Evolutionary conservation across 2,888 invertebrate genomes (phyloP), one percentile per base, ranked within the genome.

Genomic region (Theretra japonica): DNA sequence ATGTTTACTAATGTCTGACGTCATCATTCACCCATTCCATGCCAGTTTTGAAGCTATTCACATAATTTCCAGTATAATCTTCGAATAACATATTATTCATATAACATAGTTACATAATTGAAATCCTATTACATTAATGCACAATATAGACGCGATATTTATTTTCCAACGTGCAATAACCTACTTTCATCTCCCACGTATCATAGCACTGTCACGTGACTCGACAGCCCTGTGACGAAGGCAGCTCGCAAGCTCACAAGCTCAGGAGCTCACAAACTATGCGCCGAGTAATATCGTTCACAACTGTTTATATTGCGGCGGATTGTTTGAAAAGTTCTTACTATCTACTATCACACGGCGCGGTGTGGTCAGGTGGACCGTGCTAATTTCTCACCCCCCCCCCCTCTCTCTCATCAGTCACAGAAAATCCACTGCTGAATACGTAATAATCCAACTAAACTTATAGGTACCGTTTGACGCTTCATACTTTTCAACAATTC

Each of bases 251-350:
- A 65, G 6, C 48, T 41, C 48, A 48, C 65, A 17, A 48, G 23
- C 59, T 30, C 59, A 60, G 15, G 30, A 30, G 59, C 41, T 48
- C 48, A 15, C 15, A 6, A 65, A 65, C 65, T 65, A 65, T 65
- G 65, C 65, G 48, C 41, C 6, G 41, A 41, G 65, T 23, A 48
- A 48, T 48, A 65, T 65, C 48, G 48, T 65, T 65, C 65, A 15
- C 23, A 48, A 65, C 65, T 65, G 65, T 65, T 65, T 65, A 65
- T 65, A 25, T 23, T 65, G 48, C 48, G 65, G 23, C 15, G 65
- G 23, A 65, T 23, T 65, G 48, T 65, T 65, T 48, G 41, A 41
- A 65, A 65, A 21, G 41, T 65, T 21, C 17, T 17, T 65, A n/a
- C 53, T 53, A 53, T 53, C 23, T 65, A n/a, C 53, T 53, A 53